Base-by-base conservation (phyloP, 2,113 vertebrate genomes). In the Peromyscus maniculatus region DNA sequence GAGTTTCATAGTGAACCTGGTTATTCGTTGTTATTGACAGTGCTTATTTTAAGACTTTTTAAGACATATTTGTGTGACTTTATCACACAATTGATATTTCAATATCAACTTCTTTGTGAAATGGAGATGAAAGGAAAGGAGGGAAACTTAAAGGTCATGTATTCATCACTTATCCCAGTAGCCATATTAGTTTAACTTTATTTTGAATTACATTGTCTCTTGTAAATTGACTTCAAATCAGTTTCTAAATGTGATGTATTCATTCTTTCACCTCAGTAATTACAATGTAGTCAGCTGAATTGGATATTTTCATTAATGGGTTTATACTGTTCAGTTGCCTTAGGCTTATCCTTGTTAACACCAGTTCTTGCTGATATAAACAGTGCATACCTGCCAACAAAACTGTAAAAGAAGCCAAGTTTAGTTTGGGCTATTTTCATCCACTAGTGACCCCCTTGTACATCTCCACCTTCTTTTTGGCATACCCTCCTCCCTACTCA, bases 301-400 rank as follows among this genome's bases (percentile, higher is more conserved):
- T 89, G 2, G n/a, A 66, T 91, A 46, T 59, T 95, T 98, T 55
- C n/a, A 96, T 91, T 97, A 87, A 77, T 93, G 13, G 22, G 7
- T 94, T 97, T 78, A 3, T 57, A 94, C 82, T 91, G 24, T 88
- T 93, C 9, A 46, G 26, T 93, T 79, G 49, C 39, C 33, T 79
- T 91, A 92, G 5, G 36, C 21, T 92, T n/a, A 95, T 96, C 49
- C 43, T 87, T 95, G 19, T 89, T 95, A 94, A 97, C 28, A 93
- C 19, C n/a, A 87, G 28, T 26, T 57, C 62, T 92, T 95, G 26
- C 12, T 95, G 67, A 55, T 79, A 87, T 75, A 93, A 91, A 87
- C 19, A 83, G 46, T n/a, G 7, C 21, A 46, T 97, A 36, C 10
- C 24, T 94, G 91, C 79, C 74, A 97, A 59, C 3, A 89, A 59